phyloP scores from a whole-genome alignment of 92 coral and sea anemone species.

The Phenganax stokvisi region DNA sequence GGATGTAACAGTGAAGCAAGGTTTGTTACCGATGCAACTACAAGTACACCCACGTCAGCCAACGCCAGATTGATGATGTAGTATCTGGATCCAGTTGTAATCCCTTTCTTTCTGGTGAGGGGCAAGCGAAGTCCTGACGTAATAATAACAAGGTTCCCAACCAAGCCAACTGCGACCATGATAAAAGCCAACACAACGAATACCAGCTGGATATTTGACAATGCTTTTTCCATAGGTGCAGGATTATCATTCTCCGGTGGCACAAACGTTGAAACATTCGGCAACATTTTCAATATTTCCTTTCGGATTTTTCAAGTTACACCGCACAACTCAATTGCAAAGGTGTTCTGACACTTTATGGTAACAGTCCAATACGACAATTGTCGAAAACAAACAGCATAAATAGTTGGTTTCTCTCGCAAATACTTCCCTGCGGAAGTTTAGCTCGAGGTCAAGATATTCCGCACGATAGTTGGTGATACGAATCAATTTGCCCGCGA shows the following conservation, averaged over 20 bases:
- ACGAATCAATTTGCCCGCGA: not conserved
- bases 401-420: not conserved
- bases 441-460: not conserved
- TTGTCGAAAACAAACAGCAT: not conserved
- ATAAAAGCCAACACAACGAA: slow-evolving; percentile 34
- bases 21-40: slow-evolving; percentile 26
- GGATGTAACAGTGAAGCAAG: slow-evolving; percentile 20
- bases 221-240: not conserved
- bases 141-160: slow-evolving; percentile 22
- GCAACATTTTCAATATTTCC: not conserved
- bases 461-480: not conserved
- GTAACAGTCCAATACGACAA: not conserved
- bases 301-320: not conserved
- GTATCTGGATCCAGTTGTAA: slow-evolving; percentile 32
- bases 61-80: slow-evolving; percentile 33
- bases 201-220: slow-evolving; percentile 1
- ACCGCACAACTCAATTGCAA: not conserved
- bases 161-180: slow-evolving; percentile 35
- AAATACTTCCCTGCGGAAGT: not conserved
- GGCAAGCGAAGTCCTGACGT: slow-evolving; percentile 33
- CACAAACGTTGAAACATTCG: not conserved
- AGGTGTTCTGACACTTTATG: not conserved
- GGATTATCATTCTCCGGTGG: not conserved
- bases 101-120: slow-evolving; percentile 33
- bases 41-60: slow-evolving; percentile 29